Conservation (phyloP, 2,888 invertebrate species). For the Metalampra italica region DNA sequence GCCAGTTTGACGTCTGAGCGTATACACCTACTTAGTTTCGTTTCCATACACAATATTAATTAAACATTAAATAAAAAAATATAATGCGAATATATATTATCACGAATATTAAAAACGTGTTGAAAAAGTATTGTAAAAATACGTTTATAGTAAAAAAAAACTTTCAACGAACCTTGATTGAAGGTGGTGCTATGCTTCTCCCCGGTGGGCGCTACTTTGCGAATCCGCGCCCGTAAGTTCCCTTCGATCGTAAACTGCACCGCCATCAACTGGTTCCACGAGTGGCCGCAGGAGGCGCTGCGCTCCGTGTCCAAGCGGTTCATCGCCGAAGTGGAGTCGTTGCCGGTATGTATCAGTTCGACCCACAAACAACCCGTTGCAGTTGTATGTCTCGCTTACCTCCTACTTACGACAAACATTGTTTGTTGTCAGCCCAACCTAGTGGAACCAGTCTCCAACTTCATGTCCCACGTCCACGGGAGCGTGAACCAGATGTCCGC, state of each 20-base stretch:
- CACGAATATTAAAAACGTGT: too few relatives aligned
- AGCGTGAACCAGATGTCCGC: conserved; percentile 92
- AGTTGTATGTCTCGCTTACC: too few relatives aligned
- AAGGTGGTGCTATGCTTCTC: conserved; percentile 93
- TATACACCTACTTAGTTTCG: too few relatives aligned
- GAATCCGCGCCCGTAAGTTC: conserved; percentile 93
- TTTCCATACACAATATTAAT: too few relatives aligned
- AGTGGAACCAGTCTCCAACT: conserved; percentile 84
- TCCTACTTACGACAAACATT: too few relatives aligned
- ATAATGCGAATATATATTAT: too few relatives aligned
- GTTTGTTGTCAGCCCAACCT: conserved; percentile 65
- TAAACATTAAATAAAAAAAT: too few relatives aligned
- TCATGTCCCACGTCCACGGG: conserved; percentile 94
- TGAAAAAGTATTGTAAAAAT: too few relatives aligned
- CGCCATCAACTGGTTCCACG: conserved; percentile 97
- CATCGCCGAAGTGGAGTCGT: conserved; percentile 84
- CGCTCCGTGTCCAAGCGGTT: conserved; percentile 92
- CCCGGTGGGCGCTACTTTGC: conserved; percentile 93
- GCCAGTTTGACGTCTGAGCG: too few relatives aligned
- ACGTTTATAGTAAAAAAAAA: too few relatives aligned
- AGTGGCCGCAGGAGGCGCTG: conserved; percentile 96
- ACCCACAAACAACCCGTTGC: too few relatives aligned
- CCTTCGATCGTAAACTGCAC: conserved; percentile 96
- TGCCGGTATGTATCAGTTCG: conserved; percentile 85
- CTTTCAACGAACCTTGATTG: neutral